Conservation (phyloP, 2,797 vertebrate species). For the Eulemur coronatus region DNA sequence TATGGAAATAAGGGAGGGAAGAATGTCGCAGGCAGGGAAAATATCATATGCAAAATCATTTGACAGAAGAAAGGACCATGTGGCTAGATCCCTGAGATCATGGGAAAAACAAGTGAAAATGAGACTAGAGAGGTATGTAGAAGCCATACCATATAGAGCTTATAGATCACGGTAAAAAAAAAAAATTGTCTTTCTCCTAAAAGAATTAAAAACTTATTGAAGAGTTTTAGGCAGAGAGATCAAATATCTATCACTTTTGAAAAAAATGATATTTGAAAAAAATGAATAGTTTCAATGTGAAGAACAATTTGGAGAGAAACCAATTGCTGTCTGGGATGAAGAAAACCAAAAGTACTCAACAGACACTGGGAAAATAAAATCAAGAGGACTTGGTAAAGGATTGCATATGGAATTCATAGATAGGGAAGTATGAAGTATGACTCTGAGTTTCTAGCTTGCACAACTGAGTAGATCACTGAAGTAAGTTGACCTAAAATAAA, state of each 20-base stretch:
- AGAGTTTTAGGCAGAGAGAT: neutral
- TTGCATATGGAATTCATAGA: neutral
- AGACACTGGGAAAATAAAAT: neutral
- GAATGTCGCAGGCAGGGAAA: neutral
- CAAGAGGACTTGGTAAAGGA: neutral
- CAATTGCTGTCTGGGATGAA: neutral
- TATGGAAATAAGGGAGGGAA: neutral
- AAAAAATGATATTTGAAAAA: neutral
- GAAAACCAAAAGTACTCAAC: neutral
- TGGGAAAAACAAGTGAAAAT: neutral
- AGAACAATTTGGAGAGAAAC: neutral
- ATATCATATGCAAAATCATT: neutral
- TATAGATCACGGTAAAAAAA: neutral
- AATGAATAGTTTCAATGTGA: neutral
- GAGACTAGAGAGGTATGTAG: neutral
- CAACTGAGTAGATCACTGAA: neutral
- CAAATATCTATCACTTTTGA: neutral
- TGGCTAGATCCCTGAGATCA: neutral
- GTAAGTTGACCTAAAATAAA: neutral
- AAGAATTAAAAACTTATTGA: slow-evolving; percentile 11
- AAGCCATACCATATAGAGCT: neutral
- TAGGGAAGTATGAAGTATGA: neutral
- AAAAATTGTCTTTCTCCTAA: neutral
- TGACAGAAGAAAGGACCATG: neutral
- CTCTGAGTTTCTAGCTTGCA: neutral